Base-by-base conservation (phyloP, 2,888 invertebrate species). In the Amblyjoppa proteus region DNA sequence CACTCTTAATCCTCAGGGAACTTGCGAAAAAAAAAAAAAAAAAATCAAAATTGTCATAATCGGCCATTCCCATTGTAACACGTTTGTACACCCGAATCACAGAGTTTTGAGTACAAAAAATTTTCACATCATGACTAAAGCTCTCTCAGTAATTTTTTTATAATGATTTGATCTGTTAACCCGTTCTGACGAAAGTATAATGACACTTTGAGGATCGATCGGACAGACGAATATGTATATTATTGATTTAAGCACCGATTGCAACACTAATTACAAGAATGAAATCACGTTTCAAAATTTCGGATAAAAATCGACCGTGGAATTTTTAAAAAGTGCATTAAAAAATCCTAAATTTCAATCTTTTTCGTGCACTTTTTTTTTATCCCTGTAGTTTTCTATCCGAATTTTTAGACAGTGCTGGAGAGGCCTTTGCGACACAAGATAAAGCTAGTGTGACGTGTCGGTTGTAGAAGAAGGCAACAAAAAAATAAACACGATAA, bases 71-170 rank as follows among this genome's bases (percentile, higher is more conserved):
- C 85, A 85, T 82, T 85, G 73, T 85, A 71, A 76, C 58, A 77
- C 68, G 70, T 78, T 61, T 73, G 69, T 83, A 84, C 85, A 85
- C 80, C 85, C 85, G 85, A 85, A 85, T 85, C 85, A 85, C 84
- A 86, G 34, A 84, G 64, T 68, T 73, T 74, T 75, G 64, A 61
- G 75, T 9, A 75, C 75, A 68, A 84, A 76, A 83, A 58, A 78
- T 77, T 56, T 74, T 81, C 83, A 81, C 83, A 86, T 38, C 80
- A 84, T 83, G 86, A 84, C 84, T 84, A 34, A 34, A 83, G 77
- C 56, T 70, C 56, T 56, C 53, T 78, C 49, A 58, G 4, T 64
- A 20, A 66, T 41, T 25, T 38, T 38, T 58, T 64, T 73, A 75
- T 31, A 76, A 76, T 34, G 31, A 66, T 28, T 41, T n/a, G 51